These are phyloP conservation scores for Ptychochromis oligacanthus DNA, from an alignment of 2,113 vertebrate genomes.

Conservation along the genomic window DNA sequence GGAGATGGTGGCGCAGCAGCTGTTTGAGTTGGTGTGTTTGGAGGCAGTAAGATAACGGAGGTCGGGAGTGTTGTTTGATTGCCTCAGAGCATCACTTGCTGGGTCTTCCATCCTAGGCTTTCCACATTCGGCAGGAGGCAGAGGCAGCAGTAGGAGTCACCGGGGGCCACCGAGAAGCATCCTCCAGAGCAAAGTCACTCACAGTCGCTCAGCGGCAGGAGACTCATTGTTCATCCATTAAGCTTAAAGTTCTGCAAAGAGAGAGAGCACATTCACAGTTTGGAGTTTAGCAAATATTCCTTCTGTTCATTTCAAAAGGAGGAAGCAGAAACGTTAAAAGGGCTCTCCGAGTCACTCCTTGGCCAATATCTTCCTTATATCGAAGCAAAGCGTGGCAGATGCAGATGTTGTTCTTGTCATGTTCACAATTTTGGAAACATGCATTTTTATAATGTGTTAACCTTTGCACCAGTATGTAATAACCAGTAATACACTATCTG, in stretches of 20 bases:
- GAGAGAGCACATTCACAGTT: background rate
- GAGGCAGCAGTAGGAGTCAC: slow-evolving; percentile 10
- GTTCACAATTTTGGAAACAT: background rate
- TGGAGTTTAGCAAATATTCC: background rate
- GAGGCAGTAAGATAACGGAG: background rate
- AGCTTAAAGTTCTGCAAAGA: slow-evolving; percentile 9
- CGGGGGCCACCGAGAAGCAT: slow-evolving; percentile 4
- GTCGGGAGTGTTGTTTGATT: slow-evolving; percentile 30
- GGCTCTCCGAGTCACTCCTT: background rate
- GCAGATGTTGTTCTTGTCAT: background rate
- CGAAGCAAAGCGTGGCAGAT: background rate
- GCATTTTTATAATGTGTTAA: too few relatives aligned
- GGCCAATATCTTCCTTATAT: background rate
- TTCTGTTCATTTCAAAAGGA: background rate
- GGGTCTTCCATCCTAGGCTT: slow-evolving; percentile 66
- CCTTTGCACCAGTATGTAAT: too few relatives aligned
- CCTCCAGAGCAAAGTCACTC: background rate
- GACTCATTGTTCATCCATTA: slow-evolving; percentile 16
- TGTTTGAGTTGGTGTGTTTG: background rate
- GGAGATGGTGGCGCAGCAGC: slow-evolving; percentile 7
- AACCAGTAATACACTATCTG: background rate
- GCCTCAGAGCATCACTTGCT: slow-evolving; percentile 30
- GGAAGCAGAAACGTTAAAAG: background rate
- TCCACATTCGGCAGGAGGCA: slow-evolving; percentile 23
- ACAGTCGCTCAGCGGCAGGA: background rate